Base-by-base conservation (phyloP, 2,888 invertebrate species). In the Colletes collaris region DNA sequence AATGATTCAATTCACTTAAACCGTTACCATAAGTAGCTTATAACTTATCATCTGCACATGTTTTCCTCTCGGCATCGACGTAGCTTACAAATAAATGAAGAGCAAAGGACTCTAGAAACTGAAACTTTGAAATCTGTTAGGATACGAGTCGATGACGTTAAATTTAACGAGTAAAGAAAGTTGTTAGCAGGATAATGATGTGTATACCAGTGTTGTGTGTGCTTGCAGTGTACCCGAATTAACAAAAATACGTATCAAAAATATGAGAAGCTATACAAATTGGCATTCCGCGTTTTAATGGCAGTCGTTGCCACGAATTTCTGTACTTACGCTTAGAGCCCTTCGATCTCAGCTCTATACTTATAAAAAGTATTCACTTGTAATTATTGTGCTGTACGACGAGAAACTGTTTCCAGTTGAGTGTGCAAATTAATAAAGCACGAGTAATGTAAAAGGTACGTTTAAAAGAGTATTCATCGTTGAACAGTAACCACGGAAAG, bases 181-280 rank as follows among this genome's bases (percentile, higher is more conserved):
- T 52, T 8, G n/a, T 37, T n/a, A 49, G 37, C 52, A 58, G 44
- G 58, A 52, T 64, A 13, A 27, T 35, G 10, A 46, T 37, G 62
- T 11, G 10, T 52, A 40, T 55, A 44, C 56, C 27, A 10, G 27
- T 52, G 55, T 68, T 10, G 44, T 35, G 40, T 58, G 60, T 60
- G 62, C 59, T 35, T 60, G 62, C 63, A 16, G 50, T 59, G 27
- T 68, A 16, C 40, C 56, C 53, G 49, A 65, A 68, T 60, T 53
- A 76, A 81, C 71, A 66, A 63, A 80, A 56, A 50, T 59, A 53
- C 65, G 76, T 81, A 81, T 80, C 69, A 81, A 81, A 81, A 81
- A 80, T 81, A 81, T 81, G 76, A 81, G 76, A 81, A 76, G 67
- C 64, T 70, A 63, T 80, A 81, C 35, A 81, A 72, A 58, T 80